phyloP scores from a whole-genome alignment of 2,797 vertebrate species.

The Betta splendens region DNA sequence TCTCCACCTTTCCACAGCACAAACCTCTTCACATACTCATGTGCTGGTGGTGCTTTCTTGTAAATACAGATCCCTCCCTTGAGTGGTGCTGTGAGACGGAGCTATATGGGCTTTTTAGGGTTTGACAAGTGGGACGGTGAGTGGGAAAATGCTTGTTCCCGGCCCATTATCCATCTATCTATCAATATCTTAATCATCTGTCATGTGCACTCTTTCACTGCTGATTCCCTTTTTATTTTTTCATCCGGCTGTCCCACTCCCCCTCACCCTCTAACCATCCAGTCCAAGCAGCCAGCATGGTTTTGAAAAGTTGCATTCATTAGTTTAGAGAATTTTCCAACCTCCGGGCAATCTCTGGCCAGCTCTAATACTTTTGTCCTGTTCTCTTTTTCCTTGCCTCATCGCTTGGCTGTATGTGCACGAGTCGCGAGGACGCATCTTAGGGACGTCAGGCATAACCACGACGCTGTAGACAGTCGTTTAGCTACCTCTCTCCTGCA shows the following conservation, averaged over 20 bases:
- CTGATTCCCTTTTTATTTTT: neutral
- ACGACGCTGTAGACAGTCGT: conserved; percentile 51
- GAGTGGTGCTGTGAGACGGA: conserved; percentile 27
- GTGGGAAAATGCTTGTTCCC: conserved; percentile 54
- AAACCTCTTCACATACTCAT: conserved; percentile 45
- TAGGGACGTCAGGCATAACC: conserved; percentile 58
- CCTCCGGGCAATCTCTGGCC: conserved; percentile 76
- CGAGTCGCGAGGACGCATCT: conserved; percentile 50
- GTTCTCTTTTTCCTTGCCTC: conserved; percentile 57
- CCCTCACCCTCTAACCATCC: conserved; percentile 35
- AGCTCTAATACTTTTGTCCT: conserved; percentile 60
- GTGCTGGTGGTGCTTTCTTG: conserved; percentile 5
- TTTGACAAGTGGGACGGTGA: conserved; percentile 43
- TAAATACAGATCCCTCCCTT: conserved; percentile 16
- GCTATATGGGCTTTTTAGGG: conserved; percentile 29
- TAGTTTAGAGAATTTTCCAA: conserved; percentile 81
- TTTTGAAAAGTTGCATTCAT: conserved; percentile 68
- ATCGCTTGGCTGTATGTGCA: conserved; percentile 50
- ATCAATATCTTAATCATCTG: conserved; percentile 49
- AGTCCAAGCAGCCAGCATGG: conserved; percentile 47
- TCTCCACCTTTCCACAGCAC: conserved; percentile 67
- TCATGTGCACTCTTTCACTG: conserved; percentile 33
- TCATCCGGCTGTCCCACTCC: conserved; percentile 12
- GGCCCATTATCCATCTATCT: conserved; percentile 28
- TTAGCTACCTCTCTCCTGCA: conserved; percentile 49